Conservation (phyloP, 2,888 invertebrate genomes). For the Scelioninae gen. 1 region DNA sequence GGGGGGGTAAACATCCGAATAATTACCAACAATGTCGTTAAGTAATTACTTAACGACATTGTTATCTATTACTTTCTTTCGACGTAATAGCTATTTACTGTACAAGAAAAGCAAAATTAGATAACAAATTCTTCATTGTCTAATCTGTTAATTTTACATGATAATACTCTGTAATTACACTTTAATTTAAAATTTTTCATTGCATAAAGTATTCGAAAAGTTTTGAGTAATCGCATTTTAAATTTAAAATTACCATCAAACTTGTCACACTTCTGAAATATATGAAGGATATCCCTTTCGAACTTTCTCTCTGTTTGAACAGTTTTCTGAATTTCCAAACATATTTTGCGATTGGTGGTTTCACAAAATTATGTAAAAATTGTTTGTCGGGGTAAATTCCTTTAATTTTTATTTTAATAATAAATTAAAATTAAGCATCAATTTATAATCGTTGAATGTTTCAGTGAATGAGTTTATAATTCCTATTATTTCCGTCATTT, state of each 20-base stretch:
- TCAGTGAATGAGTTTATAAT: neutral
- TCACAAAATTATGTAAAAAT: constrained; percentile 9
- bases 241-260: constrained; percentile 47
- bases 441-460: too few species aligned
- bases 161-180: constrained; percentile 25
- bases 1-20: too few species aligned
- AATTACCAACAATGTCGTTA: too few species aligned
- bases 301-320: constrained; percentile 26
- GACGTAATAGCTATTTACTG: too few species aligned
- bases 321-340: constrained; percentile 26
- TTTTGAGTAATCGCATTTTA: constrained; percentile 49
- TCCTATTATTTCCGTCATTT: neutral
- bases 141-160: constrained; percentile 38
- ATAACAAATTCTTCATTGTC: constrained; percentile 19
- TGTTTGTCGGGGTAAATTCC: neutral
- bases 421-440: neutral
- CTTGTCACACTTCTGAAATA: constrained; percentile 30
- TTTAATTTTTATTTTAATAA: neutral
- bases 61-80: too few species aligned
- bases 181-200: constrained; percentile 33
- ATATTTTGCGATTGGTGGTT: constrained; percentile 10
- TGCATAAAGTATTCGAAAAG: constrained; percentile 30
- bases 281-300: constrained; percentile 45
- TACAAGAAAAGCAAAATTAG: constrained; percentile 4
- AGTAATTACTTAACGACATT: too few species aligned